phyloP scores from a whole-genome alignment of 2,888 invertebrate genomes.

The Sericinus montela region DNA sequence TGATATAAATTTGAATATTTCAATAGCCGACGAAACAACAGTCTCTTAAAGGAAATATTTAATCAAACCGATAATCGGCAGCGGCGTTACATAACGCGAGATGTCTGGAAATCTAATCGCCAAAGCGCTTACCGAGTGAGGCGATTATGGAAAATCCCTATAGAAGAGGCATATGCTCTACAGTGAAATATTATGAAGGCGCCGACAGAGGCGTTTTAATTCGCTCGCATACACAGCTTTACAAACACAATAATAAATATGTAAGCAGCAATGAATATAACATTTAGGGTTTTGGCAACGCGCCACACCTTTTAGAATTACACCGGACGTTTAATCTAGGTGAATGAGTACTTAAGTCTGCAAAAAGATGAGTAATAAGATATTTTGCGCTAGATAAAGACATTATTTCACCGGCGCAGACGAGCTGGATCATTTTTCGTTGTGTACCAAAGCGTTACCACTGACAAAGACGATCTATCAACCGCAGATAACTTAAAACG shows the following conservation, averaged over 20 bases:
- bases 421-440: constrained; percentile 52
- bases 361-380: constrained; percentile 45
- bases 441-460: constrained; percentile 30
- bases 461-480: constrained; percentile 55
- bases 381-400: constrained; percentile 49
- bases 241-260: background rate
- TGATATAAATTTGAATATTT: no score
- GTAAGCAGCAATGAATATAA: background rate
- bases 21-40: no score
- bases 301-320: constrained; percentile 38
- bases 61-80: no score
- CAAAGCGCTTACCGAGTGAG: no score
- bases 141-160: no score
- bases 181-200: no score
- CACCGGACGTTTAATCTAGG: constrained; percentile 39
- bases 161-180: no score
- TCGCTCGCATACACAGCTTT: no score
- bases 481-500: constrained; percentile 16
- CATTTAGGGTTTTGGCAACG: background rate
- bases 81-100: no score
- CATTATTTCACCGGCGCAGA: constrained; percentile 37
- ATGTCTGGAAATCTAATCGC: no score
- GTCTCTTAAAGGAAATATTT: no score
- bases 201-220: background rate
- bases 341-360: constrained; percentile 20